phyloP scores from a whole-genome alignment of 2,797 vertebrate species.

The Meda fulgida region DNA sequence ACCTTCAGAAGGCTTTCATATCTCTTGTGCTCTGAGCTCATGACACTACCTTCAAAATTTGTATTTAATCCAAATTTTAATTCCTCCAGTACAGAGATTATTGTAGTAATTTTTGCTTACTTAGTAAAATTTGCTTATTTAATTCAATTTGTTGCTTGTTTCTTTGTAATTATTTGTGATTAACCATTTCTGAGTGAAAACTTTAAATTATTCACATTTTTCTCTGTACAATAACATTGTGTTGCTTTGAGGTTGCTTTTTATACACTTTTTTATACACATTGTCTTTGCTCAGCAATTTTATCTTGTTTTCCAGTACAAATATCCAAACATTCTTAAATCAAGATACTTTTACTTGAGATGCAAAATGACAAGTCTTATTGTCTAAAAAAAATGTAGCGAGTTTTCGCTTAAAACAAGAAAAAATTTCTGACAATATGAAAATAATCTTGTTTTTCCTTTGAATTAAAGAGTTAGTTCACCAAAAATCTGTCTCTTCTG shows the following conservation, averaged over 20 bases:
- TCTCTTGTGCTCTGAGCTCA: neutral
- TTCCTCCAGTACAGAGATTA: neutral
- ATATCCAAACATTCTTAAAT: neutral
- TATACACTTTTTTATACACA: neutral
- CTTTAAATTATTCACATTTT: neutral
- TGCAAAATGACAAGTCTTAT: neutral
- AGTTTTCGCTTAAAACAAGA: neutral
- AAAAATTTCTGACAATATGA: neutral
- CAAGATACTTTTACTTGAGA: neutral
- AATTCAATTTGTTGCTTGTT: neutral
- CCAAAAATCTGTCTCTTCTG: too few species aligned
- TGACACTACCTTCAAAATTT: too few species aligned
- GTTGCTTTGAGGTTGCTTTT: neutral
- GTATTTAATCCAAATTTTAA: too few species aligned
- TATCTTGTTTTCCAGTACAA: neutral
- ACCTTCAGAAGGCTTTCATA: slow-evolving; percentile 5
- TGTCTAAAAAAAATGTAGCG: too few species aligned
- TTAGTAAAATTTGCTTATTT: too few species aligned
- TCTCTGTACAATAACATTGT: neutral
- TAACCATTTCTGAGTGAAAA: neutral
- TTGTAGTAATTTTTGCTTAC: neutral
- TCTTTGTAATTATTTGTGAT: neutral
- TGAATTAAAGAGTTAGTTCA: neutral
- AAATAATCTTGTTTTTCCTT: neutral
- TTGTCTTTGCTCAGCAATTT: neutral